Percentiles rank a stretch among this genome's conserved stretches.
Evolutionary conservation across 1,140 invertebrate genomes (phyloP).

Genomic region (Pseudomyrmex sp.): DNA sequence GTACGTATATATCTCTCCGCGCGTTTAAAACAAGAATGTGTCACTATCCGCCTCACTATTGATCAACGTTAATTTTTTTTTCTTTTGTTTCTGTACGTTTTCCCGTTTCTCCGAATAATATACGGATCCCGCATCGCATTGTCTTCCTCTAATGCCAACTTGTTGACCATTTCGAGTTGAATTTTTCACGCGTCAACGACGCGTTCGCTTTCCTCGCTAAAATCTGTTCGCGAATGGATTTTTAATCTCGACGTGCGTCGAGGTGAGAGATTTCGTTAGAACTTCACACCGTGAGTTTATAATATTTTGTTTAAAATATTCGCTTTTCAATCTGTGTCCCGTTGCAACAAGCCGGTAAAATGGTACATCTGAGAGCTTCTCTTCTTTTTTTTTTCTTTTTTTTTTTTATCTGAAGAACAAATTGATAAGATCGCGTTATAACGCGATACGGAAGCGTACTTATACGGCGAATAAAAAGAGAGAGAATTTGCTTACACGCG

Average conservation of each 20-base stretch:
- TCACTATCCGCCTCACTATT: conserved; percentile 14
- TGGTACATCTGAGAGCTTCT: too few relatives aligned
- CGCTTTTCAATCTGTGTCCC: too few relatives aligned
- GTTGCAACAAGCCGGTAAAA: too few relatives aligned
- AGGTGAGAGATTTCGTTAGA: too few relatives aligned
- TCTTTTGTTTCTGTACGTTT: conserved; percentile 8
- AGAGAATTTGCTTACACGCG: conserved; percentile 16
- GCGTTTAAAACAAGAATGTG: conserved; percentile 44
- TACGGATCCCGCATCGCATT: conserved; percentile 8
- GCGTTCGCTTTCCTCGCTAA: too few relatives aligned
- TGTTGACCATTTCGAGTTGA: not conserved
- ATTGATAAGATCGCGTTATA: not conserved
- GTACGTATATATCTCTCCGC: not conserved
- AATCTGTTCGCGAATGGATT: too few relatives aligned
- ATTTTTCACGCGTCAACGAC: not conserved
- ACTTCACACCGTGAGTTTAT: too few relatives aligned
- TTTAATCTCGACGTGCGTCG: too few relatives aligned
- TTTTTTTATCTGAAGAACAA: conserved; percentile 3
- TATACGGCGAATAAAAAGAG: too few relatives aligned
- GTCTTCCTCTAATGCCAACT: not conserved
- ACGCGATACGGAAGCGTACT: conserved; percentile 1
- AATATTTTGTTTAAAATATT: too few relatives aligned
- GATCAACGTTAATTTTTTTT: conserved; percentile 16
- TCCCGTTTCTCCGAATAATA: conserved; percentile 1
- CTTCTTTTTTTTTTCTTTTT: not conserved